Base-by-base conservation (phyloP, 2,113 vertebrate genomes). In the Nibea coibor region DNA sequence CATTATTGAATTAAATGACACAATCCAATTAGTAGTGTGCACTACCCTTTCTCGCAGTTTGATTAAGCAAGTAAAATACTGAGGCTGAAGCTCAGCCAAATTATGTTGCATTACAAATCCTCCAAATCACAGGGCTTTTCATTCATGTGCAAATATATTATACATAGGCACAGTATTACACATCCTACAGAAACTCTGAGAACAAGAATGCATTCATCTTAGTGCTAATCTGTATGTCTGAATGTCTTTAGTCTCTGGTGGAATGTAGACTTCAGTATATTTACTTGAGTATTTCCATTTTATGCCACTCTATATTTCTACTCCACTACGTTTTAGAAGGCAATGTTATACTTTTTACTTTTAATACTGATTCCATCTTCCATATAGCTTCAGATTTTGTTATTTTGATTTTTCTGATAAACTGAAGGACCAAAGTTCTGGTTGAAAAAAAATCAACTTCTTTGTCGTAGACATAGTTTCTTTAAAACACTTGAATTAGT, bases 1-100 rank as follows among this genome's bases (percentile, higher is more conserved):
- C 89, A 90, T 93, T 90, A 93, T 93, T 92, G 80, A 94, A 93
- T 94, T 91, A 93, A 90, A 93, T 12, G 71, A 92, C 87, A 82
- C 88, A 94, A 91, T 92, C 87, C 90, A 93, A 94, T 93, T 94
- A 92, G 90, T 47, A 75, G 75, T 89, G 92, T 84, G 87, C 89
- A 89, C 91, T 90, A 92, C 83, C 81, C 79, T 91, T 90, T 89
- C 81, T 88, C 81, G 71, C 84, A 82, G 83, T 94, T 91, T 87
- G 87, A 94, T 93, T 91, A 92, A 91, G 85, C 89, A 91, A 91
- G 84, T 87, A 73, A 88, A 91, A 93, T 87, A 93, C 87, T 86
- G 90, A 80, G 63, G 77, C 72, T 84, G 85, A 91, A 88, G 86
- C 90, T 85, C 62, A 74, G 89, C 76, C 87, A 93, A 93, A 89